A percentile compares a stretch with the other conserved stretches of the same genome.
phyloP scores from a whole-genome alignment of 2,113 vertebrate species.

The Grallaria varia region DNA sequence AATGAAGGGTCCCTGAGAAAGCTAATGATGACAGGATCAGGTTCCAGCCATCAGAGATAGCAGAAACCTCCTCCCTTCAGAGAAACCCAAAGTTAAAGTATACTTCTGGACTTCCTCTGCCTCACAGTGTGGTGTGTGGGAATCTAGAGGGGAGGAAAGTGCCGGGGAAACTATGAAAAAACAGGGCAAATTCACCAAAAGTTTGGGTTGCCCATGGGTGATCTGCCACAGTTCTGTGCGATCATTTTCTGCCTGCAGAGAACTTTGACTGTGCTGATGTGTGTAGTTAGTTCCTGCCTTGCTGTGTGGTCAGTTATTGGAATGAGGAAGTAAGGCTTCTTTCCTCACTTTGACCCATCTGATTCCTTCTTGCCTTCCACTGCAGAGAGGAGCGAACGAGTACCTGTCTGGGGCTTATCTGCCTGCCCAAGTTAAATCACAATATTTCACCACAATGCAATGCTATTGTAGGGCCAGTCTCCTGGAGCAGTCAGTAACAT shows the following conservation, averaged over 20 bases:
- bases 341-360: background rate
- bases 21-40: conserved; percentile 54
- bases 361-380: background rate
- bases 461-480: background rate
- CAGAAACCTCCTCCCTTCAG: conserved; percentile 23
- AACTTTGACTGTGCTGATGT: background rate
- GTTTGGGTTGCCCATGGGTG: background rate
- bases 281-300: background rate
- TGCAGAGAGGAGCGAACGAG: background rate
- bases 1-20: conserved; percentile 42
- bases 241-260: background rate
- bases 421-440: background rate
- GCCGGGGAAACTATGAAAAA: background rate
- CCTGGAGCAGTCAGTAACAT: background rate
- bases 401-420: background rate
- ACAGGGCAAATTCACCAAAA: background rate
- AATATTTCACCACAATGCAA: background rate
- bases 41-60: conserved; percentile 23
- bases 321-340: background rate
- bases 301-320: background rate
- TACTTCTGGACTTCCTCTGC: background rate
- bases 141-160: background rate
- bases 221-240: background rate
- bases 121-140: background rate
- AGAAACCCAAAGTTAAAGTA: conserved; percentile 27